Evolutionary conservation across 2,888 invertebrate species (phyloP), one percentile per base, ranked within the genome.

Genomic region (Ellobium chinense): DNA sequence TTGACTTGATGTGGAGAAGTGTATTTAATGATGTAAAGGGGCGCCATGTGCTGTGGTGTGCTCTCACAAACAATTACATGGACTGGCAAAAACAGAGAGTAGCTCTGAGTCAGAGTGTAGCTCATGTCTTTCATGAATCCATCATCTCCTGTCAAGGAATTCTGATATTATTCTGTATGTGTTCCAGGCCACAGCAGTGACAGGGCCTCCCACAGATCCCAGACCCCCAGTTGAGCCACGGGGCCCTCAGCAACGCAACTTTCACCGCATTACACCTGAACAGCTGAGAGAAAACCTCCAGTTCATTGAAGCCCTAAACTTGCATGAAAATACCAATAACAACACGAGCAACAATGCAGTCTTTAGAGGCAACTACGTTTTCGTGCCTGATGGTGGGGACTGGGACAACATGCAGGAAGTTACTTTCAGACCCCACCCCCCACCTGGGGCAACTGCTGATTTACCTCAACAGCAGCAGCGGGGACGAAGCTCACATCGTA

Each of bases 131-230:
- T n/a, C n/a, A n/a, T n/a, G n/a, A n/a, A n/a, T n/a, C n/a, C n/a
- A n/a, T n/a, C n/a, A n/a, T n/a, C n/a, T n/a, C n/a, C n/a, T n/a
- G n/a, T n/a, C n/a, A n/a, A n/a, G n/a, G n/a, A 66, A n/a, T 18
- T 68, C 34, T 68, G 34, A 76, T 31, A 27, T 29, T 58, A 60
- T 69, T 77, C 69, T 69, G 56, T 77, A 24, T 77, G 68, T 77
- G 58, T 66, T 76, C 54, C 76, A 76, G 76, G 76, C 65, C 0
- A 18, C 36, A 7, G 39, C 63, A 1, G 3, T 46, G 34, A 63
- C 18, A 37, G n/a, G 27, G 27, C 63, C 27, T 5, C 60, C 60
- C 7, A 9, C 60, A 60, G 27, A 21, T n/a, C n/a, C 54, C 54
- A 54, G 54, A 54, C 54, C 54, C 54, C 12, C 12, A 18, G 54